Conservation (phyloP, 2,888 invertebrate genomes). For the Leptinotarsa peninsularis region DNA sequence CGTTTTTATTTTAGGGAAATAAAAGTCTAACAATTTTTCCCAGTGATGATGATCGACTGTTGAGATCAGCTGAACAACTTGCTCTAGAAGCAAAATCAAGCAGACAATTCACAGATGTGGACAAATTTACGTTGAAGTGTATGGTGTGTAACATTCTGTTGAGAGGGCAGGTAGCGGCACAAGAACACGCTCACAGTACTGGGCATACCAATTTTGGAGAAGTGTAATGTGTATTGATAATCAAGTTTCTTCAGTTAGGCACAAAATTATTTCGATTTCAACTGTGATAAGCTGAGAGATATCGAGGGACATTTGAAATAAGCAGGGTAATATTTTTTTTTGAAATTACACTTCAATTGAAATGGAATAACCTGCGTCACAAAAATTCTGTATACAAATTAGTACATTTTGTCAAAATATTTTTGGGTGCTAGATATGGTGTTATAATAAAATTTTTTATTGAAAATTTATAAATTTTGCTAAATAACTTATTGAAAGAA, state of each 20-base stretch:
- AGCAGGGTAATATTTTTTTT: too few species aligned
- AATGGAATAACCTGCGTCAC: too few species aligned
- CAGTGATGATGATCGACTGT: conserved; percentile 76
- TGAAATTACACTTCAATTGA: too few species aligned
- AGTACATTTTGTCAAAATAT: too few species aligned
- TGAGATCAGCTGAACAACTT: conserved; percentile 85
- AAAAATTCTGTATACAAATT: too few species aligned
- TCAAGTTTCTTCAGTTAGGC: neutral
- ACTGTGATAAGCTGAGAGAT: too few species aligned
- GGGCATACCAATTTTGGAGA: conserved; percentile 87
- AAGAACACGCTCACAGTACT: conserved; percentile 85
- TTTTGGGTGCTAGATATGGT: too few species aligned
- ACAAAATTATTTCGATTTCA: neutral
- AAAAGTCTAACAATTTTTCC: conserved; percentile 85
- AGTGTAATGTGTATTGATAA: conserved; percentile 62
- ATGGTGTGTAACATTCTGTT: conserved; percentile 81
- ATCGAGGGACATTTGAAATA: too few species aligned
- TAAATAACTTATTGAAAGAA: too few species aligned
- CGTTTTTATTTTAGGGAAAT: conserved; percentile 71
- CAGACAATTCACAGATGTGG: conserved; percentile 90
- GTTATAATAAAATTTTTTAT: too few species aligned
- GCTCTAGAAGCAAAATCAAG: conserved; percentile 90
- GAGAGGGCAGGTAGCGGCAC: conserved; percentile 85
- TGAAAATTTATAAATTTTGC: too few species aligned
- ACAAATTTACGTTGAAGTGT: conserved; percentile 88